Evolutionary conservation across 2,888 invertebrate genomes (phyloP).

Genomic region (Hyles lineata): DNA sequence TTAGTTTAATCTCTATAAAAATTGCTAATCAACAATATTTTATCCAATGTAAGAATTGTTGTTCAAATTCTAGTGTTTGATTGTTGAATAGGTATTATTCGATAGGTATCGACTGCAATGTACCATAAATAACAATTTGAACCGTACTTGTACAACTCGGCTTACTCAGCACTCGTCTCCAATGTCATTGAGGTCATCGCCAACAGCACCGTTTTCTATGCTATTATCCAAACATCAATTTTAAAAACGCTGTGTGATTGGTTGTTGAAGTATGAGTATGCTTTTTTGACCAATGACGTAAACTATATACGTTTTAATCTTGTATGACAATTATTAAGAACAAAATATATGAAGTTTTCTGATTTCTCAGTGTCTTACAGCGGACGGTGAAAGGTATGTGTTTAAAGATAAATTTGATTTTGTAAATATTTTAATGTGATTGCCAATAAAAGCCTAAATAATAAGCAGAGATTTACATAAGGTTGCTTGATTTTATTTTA

Average conservation of each 20-base stretch:
- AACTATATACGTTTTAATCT: not conserved
- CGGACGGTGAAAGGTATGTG: not conserved
- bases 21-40: too few species aligned
- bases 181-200: constrained; percentile 33
- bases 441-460: not conserved
- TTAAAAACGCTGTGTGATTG: constrained; percentile 15
- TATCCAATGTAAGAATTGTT: too few species aligned
- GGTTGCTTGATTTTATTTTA: too few species aligned
- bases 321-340: not conserved
- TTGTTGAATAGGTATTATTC: too few species aligned
- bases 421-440: not conserved
- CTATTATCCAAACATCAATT: not conserved
- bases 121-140: too few species aligned
- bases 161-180: not conserved
- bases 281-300: constrained; percentile 10
- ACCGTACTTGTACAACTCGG: not conserved
- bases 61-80: too few species aligned
- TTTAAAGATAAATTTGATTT: not conserved
- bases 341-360: not conserved
- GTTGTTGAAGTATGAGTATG: not conserved
- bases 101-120: too few species aligned
- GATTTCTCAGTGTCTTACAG: not conserved
- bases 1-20: too few species aligned
- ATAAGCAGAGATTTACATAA: not conserved
- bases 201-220: constrained; percentile 11